phyloP scores from a whole-genome alignment of 2,113 vertebrate species.

The Aspidoscelis tigris region DNA sequence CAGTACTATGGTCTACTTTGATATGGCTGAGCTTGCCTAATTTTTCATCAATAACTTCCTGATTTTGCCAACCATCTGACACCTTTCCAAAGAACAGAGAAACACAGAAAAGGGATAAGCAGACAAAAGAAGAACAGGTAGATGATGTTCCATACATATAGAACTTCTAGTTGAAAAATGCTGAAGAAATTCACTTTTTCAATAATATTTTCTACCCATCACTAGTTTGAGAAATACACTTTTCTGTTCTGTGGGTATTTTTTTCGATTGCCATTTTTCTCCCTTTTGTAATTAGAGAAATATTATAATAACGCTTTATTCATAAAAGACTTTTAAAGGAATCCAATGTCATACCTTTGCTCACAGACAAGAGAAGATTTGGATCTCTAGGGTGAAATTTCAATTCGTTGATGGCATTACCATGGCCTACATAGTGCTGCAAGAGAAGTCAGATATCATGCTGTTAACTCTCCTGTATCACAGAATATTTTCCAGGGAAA shows the following conservation, averaged over 20 bases:
- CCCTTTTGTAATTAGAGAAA: background rate
- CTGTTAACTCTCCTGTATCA: constrained; percentile 27
- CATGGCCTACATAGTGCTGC: constrained; percentile 98
- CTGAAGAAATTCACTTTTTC: background rate
- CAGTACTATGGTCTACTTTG: too few species aligned
- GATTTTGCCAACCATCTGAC: too few species aligned
- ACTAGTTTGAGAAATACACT: constrained; percentile 6
- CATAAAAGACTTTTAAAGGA: constrained; percentile 10
- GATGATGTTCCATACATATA: background rate
- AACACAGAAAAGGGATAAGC: background rate
- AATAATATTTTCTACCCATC: background rate
- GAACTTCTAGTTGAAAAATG: background rate
- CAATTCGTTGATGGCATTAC: constrained; percentile 98
- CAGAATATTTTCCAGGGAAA: background rate
- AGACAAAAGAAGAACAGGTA: too few species aligned
- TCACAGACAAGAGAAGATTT: constrained; percentile 97
- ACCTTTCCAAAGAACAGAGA: too few species aligned
- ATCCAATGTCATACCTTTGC: constrained; percentile 88
- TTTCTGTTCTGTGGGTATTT: background rate
- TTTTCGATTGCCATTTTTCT: background rate
- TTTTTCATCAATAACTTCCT: too few species aligned
- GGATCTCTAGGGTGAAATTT: constrained; percentile 98
- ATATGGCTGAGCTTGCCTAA: too few species aligned
- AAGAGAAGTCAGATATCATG: constrained; percentile 67
- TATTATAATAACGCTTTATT: background rate